Conservation (phyloP, 2,797 vertebrate species). For the Ctenopoma kingsleyae region DNA sequence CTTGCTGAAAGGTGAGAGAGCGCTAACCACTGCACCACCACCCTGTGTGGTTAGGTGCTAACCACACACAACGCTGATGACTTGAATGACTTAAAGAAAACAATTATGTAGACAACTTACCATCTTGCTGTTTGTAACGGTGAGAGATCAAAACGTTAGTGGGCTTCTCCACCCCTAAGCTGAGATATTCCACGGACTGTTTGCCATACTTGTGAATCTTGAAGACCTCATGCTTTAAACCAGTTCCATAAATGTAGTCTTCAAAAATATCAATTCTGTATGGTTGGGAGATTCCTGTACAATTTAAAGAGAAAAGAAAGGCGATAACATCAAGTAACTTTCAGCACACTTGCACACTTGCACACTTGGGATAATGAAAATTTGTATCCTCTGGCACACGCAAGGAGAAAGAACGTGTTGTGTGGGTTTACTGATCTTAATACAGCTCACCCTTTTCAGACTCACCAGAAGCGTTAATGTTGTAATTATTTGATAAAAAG, state of each 20-base stretch:
- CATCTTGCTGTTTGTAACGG: slow-evolving; percentile 94
- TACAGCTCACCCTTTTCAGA: slow-evolving; percentile 17
- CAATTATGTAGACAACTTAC: slow-evolving; percentile 80
- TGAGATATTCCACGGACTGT: slow-evolving; percentile 87
- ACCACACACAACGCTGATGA: too few species aligned
- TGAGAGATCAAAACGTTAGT: slow-evolving; percentile 94
- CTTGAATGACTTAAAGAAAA: too few species aligned
- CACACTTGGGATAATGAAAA: slow-evolving; percentile 21
- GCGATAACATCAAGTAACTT: slow-evolving; percentile 16
- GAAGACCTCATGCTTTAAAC: slow-evolving; percentile 93
- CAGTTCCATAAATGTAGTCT: slow-evolving; percentile 96
- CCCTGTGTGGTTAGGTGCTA: too few species aligned
- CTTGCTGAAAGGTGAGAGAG: too few species aligned
- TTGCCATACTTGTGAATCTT: slow-evolving; percentile 94
- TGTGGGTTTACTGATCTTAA: slow-evolving; percentile 29
- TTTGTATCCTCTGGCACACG: slow-evolving; percentile 3
- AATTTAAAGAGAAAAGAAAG: slow-evolving; percentile 34
- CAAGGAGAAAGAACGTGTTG: slow-evolving; percentile 1
- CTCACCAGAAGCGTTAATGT: slow-evolving; percentile 24
- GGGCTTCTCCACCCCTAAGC: slow-evolving; percentile 91
- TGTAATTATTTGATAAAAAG: slow-evolving; percentile 50
- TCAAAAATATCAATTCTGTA: slow-evolving; percentile 98
- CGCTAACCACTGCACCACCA: too few species aligned
- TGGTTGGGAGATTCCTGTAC: slow-evolving; percentile 92
- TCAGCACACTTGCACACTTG: slow-evolving; percentile 6